Conservation (phyloP, 1,140 invertebrate species). For the Brachionus plicatilis region DNA sequence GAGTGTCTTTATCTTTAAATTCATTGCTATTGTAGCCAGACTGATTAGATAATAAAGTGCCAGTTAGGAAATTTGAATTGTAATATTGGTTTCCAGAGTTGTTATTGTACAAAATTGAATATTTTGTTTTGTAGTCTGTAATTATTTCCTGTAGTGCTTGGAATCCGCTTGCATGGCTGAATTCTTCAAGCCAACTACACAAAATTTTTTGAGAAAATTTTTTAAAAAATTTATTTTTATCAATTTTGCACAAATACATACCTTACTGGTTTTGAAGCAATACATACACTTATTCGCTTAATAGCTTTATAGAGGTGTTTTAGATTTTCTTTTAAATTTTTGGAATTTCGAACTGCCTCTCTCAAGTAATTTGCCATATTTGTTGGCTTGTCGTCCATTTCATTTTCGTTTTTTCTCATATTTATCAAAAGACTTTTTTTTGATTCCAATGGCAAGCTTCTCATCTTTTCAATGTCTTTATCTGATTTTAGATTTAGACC, state of each 20-base stretch:
- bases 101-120: constrained; percentile 3
- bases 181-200: constrained; percentile 33
- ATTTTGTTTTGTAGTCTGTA: constrained; percentile 34
- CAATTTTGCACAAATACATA: neutral
- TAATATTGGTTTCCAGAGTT: constrained; percentile 32
- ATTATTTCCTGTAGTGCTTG: constrained; percentile 25
- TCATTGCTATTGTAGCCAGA: neutral
- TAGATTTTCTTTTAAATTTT: constrained; percentile 38
- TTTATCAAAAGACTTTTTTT: constrained; percentile 36
- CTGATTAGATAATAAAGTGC: neutral
- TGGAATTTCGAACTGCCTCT: constrained; percentile 21
- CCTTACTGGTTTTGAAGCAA: constrained; percentile 33
- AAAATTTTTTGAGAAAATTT: neutral
- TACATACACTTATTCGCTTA: constrained; percentile 32
- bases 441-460: neutral
- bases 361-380: constrained; percentile 14
- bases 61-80: constrained; percentile 15
- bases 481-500: constrained; percentile 29
- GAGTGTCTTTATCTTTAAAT: constrained; percentile 34
- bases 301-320: constrained; percentile 5
- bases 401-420: constrained; percentile 38
- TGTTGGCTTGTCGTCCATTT: constrained; percentile 33
- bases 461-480: constrained; percentile 30
- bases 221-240: neutral
- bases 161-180: constrained; percentile 16